Evolutionary conservation across 2,797 vertebrate genomes (phyloP).

Genomic region (Masticophis lateralis): DNA sequence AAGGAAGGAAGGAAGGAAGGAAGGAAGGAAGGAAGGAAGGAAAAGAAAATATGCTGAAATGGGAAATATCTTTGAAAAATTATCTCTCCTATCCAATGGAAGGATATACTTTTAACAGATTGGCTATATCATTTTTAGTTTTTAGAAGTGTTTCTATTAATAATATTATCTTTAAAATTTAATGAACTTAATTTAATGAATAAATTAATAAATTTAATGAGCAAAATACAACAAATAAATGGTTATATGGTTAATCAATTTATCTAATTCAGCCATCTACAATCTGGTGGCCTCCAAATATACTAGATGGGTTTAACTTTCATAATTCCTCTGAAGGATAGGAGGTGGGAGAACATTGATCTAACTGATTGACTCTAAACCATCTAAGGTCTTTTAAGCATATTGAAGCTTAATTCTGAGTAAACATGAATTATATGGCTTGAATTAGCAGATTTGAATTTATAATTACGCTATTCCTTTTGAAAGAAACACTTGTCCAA

Average conservation of each 20-base stretch:
- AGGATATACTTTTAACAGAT: background rate
- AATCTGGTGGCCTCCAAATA: background rate
- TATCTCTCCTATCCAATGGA: background rate
- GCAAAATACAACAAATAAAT: background rate
- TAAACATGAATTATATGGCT: background rate
- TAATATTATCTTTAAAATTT: background rate
- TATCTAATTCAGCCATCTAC: background rate
- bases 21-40: background rate
- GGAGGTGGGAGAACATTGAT: background rate
- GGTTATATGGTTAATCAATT: background rate
- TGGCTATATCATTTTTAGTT: background rate
- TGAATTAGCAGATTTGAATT: background rate
- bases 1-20: background rate
- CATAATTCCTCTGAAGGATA: background rate
- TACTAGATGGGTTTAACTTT: background rate
- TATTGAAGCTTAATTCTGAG: background rate
- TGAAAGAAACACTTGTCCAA: background rate
- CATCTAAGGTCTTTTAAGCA: background rate
- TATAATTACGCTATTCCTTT: background rate
- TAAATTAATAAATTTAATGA: background rate
- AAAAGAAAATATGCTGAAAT: background rate
- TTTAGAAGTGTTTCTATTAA: background rate
- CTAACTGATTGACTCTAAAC: background rate
- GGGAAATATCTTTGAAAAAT: background rate
- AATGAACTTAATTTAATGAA: background rate